These are phyloP conservation scores for Oreochromis niloticus DNA, from an alignment of 2,113 vertebrate species.

Conservation along the genomic window DNA sequence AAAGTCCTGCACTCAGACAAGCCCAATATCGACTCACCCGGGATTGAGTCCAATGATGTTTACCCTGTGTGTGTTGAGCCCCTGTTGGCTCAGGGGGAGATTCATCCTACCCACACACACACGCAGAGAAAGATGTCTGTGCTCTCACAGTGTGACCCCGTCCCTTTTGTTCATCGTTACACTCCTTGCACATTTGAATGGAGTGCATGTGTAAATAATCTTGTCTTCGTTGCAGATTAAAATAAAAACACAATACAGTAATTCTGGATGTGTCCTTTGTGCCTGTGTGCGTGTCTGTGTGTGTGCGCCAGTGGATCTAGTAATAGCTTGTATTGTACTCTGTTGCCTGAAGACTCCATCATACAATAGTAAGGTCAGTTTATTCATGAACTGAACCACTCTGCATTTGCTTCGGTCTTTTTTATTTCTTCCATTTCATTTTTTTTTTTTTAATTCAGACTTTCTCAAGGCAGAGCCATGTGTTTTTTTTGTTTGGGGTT, in stretches of 20 bases:
- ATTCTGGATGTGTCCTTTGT: not conserved
- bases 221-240: constrained; percentile 6
- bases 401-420: not conserved
- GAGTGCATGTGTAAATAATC: constrained; percentile 44
- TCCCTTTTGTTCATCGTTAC: constrained; percentile 9
- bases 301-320: not conserved
- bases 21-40: constrained; percentile 62
- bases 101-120: constrained; percentile 22
- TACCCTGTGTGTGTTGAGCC: constrained; percentile 55
- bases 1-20: constrained; percentile 70
- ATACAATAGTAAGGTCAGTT: constrained; percentile 32
- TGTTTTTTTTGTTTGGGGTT: not conserved
- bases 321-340: constrained; percentile 25
- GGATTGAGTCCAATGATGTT: constrained; percentile 65
- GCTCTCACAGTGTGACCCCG: not conserved
- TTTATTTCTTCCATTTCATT: not conserved
- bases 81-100: constrained; percentile 44
- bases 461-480: not conserved
- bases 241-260: not conserved
- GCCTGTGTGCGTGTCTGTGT: not conserved
- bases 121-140: not conserved
- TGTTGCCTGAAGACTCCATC: not conserved
- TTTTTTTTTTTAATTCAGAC: not conserved
- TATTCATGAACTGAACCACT: constrained; percentile 33
- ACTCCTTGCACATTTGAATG: constrained; percentile 23